These are phyloP conservation scores for Hydrophis major DNA, from an alignment of 2,797 vertebrate genomes.

Conservation along the genomic window DNA sequence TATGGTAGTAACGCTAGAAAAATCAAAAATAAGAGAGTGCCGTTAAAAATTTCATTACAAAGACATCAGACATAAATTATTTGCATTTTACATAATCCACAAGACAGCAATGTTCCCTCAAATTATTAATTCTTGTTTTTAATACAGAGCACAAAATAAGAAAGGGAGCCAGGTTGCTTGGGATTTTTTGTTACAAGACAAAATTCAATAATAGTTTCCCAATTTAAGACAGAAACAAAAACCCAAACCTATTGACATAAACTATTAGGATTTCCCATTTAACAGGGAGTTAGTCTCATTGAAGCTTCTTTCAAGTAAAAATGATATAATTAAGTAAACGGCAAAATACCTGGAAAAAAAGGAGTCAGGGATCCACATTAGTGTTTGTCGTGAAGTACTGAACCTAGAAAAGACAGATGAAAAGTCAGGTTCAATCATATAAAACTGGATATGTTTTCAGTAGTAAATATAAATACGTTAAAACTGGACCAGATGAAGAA, in stretches of 20 bases:
- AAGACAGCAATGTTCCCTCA: not conserved
- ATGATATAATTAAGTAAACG: not conserved
- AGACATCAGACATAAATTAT: not conserved
- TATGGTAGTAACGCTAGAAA: not conserved
- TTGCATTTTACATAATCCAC: not conserved
- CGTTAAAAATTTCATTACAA: not conserved
- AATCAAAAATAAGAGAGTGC: not conserved
- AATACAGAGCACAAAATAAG: not conserved
- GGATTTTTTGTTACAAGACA: not conserved
- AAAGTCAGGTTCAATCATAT: slow-evolving; percentile 19
- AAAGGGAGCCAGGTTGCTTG: not conserved
- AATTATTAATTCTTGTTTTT: not conserved
- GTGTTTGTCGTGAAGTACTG: slow-evolving; percentile 96
- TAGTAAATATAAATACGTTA: not conserved
- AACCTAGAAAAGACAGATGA: slow-evolving; percentile 76
- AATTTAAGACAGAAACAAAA: not conserved
- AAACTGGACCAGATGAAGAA: not conserved
- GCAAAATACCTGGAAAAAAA: slow-evolving; percentile 95
- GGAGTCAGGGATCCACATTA: slow-evolving; percentile 99
- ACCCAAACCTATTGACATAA: not conserved
- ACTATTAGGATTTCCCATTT: not conserved
- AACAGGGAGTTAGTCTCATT: not conserved
- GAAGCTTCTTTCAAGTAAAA: not conserved
- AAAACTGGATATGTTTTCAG: not conserved
- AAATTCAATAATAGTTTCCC: not conserved